Evolutionary conservation across 2,113 vertebrate species (phyloP), one percentile per base, ranked within the genome.

Genomic region (Scomber colias): DNA sequence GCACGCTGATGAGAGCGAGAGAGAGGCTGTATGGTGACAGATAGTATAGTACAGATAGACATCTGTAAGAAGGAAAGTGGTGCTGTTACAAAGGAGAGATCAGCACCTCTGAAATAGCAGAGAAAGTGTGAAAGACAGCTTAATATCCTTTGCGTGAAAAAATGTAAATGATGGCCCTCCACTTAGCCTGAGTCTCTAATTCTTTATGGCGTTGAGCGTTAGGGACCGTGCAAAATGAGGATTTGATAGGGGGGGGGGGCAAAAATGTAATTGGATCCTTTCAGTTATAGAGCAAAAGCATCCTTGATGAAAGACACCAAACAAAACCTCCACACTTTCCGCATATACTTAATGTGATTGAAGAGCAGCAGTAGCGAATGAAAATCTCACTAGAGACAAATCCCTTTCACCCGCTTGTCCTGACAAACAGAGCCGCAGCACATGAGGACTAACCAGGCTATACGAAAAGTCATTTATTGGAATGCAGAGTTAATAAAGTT

Each of bases 31-130:
- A 13, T 13, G 45, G 13, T 60, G 67, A 63, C 57, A 73, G 57
- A 57, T 63, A 30, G 44, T 40, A 40, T 40, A 9, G 35, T 40
- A 40, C 35, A 40, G 35, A 40, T 40, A 65, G 35, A 68, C 15
- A 46, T 35, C 13, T 40, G 15, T 31, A 56, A 4, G 27, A 66
- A 21, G 24, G 61, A 30, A 60, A 50, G 48, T 19, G 14, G 61
- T 49, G 71, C 24, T 13, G 59, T 64, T 64, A 24, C 16, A 59
- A 59, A 70, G 59, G 54, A 21, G 10, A 79, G 11, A 16, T 50
- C 17, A 67, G 3, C 16, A 11, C 10, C 11, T 60, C 19, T 19
- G 27, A 56, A 50, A 27, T 6, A 19, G 17, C 12, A 14, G 1
- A 30, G 40, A 13, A 68, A 44, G 55, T 55, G 15, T 48, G 51